Base-by-base conservation (phyloP, 1,140 invertebrate species). In the Bombus superbus region DNA sequence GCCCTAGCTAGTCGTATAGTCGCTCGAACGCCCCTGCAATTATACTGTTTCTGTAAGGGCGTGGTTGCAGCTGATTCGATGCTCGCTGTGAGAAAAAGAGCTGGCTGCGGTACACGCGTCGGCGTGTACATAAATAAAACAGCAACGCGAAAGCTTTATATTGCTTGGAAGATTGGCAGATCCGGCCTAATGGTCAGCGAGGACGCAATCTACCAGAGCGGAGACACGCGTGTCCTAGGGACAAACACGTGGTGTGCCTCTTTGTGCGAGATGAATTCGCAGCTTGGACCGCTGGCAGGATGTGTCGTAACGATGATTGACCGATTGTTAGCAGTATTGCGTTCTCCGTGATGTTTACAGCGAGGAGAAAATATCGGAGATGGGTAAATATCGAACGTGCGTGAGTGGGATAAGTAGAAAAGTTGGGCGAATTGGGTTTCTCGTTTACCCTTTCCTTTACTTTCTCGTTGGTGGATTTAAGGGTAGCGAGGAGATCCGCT, bases 41-140 rank as follows among this genome's bases (percentile, higher is more conserved):
- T 94, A 94, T 85, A 89, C 91, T 93, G 93, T 94, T 94, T 94
- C 94, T 93, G 93, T 94, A 93, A 93, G 93, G 93, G 94, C 93
- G 94, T 94, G 93, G 93, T 89, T 88, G 85, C 78, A 81, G 88
- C 90, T 92, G 92, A 92, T 92, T 91, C 91, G 78, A 86, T 40
- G 66, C 53, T 57, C 57, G 35, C 66, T 59, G 57, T 59, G 53
- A 68, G 59, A 69, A 62, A 64, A 68, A 40, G 22, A 38, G 32
- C 57, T 10, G 53, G 57, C 47, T 38, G 35, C n/a, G 13, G 38
- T 59, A 47, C 68, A 71, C 75, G 75, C 84, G 79, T 18, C 83
- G 68, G 81, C 72, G 76, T 77, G 76, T 91, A 91, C 86, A 91
- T 92, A 92, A 92, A 92, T 84, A 89, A 88, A 59, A 59, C 47